Conservation (phyloP, 1,140 invertebrate species). For the Agrilus planipennis region DNA sequence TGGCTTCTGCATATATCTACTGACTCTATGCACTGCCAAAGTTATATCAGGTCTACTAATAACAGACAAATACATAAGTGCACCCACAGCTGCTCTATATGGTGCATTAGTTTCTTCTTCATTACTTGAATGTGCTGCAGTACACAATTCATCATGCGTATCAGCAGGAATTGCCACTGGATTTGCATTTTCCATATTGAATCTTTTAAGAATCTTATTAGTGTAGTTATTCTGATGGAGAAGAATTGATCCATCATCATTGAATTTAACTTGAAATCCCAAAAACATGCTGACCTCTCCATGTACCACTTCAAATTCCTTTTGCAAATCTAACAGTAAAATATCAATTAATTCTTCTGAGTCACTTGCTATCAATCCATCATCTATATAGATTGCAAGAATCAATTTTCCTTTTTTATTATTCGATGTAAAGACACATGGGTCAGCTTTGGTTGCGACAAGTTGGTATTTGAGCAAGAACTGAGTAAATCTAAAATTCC, state of each 20-base stretch:
- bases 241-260: conserved; percentile 3
- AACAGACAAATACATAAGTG: no score
- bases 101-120: no score
- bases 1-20: no score
- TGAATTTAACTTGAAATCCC: conserved; percentile 7
- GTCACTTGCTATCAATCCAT: conserved; percentile 1
- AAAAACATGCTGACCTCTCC: conserved; percentile 9
- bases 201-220: conserved; percentile 14
- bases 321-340: conserved; percentile 7
- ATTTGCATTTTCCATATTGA: conserved; percentile 14
- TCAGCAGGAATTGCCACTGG: conserved; percentile 14
- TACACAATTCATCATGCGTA: conserved; percentile 10
- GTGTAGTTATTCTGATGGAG: conserved; percentile 11
- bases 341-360: conserved; percentile 4
- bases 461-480: neutral
- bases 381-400: conserved; percentile 1
- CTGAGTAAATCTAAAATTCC: conserved; percentile 12
- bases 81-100: no score
- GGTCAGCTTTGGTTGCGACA: neutral
- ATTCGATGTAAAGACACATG: neutral
- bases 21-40: no score
- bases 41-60: no score
- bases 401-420: no score
- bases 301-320: conserved; percentile 12
- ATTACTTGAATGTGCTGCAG: neutral